Evolutionary conservation across 1,140 invertebrate genomes (phyloP), one percentile per base, ranked within the genome.

Genomic region (Mylabris phalerata): DNA sequence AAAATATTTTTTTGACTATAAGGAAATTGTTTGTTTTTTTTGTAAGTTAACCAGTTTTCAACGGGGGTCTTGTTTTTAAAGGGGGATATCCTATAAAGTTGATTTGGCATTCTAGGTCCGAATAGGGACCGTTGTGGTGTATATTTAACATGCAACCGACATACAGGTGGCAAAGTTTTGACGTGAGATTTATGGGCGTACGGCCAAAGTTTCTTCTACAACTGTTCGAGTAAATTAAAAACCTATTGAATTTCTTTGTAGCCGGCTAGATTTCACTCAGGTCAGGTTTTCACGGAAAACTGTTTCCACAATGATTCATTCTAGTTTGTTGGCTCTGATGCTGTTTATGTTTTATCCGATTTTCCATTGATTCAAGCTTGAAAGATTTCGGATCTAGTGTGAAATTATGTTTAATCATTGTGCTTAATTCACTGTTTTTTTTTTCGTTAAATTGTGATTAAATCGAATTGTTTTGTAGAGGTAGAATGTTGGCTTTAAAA

Each of bases 201-300:
- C 32, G 42, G 41, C 48, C 45, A 43, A 61, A 61, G 48, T 49
- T 57, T 57, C 41, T 52, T 51, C 56, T 50, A 39, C 54, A 57
- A 57, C 48, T 57, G 54, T 50, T 61, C 27, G 55, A 61, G 46
- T 61, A 61, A 57, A 61, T 61, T 61, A 51, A 61, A 52, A 61
- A 61, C 54, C 49, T 48, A 61, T 61, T 57, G 55, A 57, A 57
- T 61, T 61, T 32, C 52, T 55, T 46, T 55, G 52, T 55, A 55
- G 45, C 32, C 10, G 9, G 41, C 27, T 43, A n/a, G 41, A 55
- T 55, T 55, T 55, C 45, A 55, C 52, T 55, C 52, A 46, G 52
- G 52, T 55, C 52, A 55, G 52, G 52, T 55, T 54, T 45, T 41
- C 51, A 45, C 42, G 45, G 46, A 47, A 55, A 55, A 55, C 40